A percentile compares a stretch with the other conserved stretches of the same genome.
Conservation (phyloP, 1,140 invertebrate genomes). For the Sitodiplosis mosellana region DNA sequence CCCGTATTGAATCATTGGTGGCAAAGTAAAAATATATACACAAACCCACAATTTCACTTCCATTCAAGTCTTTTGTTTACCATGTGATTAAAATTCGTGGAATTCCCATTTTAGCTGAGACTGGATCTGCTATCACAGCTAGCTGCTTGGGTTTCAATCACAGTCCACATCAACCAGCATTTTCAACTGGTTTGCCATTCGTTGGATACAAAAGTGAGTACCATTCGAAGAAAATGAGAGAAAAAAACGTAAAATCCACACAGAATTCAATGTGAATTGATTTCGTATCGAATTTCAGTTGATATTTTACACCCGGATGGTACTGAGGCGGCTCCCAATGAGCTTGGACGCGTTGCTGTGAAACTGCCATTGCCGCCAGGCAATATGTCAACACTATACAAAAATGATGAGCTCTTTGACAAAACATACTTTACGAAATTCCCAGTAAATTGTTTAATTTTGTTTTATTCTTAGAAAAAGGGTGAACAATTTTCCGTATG, state of each 20-base stretch:
- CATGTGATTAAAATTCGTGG: too few species aligned
- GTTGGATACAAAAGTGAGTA: constrained; percentile 69
- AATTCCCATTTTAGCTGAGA: constrained; percentile 34
- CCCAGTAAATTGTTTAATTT: constrained; percentile 36
- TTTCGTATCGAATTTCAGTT: constrained; percentile 34
- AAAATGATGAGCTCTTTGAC: constrained; percentile 61
- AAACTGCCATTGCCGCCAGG: constrained; percentile 80
- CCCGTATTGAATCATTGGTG: constrained; percentile 90
- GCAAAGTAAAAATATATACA: constrained; percentile 67
- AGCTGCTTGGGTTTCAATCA: constrained; percentile 57
- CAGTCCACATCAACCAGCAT: constrained; percentile 36
- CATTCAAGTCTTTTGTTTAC: too few species aligned
- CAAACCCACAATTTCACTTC: too few species aligned
- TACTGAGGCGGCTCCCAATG: constrained; percentile 37
- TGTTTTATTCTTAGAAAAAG: neutral
- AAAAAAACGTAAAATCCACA: neutral
- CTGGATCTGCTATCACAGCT: constrained; percentile 74
- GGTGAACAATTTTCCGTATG: constrained; percentile 1
- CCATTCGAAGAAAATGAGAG: too few species aligned
- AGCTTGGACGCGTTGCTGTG: constrained; percentile 67
- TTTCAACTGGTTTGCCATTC: constrained; percentile 52
- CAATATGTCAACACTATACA: constrained; percentile 62
- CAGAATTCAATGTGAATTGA: too few species aligned
- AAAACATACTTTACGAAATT: constrained; percentile 63
- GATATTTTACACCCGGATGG: constrained; percentile 52